Conservation (phyloP, 2,113 vertebrate genomes). For the Otocyon megalotis region DNA sequence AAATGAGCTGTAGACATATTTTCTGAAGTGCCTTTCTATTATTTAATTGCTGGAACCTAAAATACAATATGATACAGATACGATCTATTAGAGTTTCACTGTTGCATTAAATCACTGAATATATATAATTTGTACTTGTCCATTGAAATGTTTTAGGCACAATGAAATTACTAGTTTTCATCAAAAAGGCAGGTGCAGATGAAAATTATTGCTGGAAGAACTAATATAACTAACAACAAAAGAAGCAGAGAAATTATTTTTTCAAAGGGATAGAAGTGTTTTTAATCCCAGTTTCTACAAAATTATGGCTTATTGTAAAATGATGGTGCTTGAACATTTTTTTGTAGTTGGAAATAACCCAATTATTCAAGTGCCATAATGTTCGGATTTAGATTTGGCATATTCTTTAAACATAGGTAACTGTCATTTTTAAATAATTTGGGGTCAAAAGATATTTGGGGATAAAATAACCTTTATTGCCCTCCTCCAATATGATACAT, state of each 20-base stretch:
- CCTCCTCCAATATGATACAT: neutral
- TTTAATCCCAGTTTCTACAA: constrained; percentile 71
- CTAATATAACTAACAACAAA: constrained; percentile 80
- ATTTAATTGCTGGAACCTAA: constrained; percentile 94
- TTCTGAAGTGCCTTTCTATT: constrained; percentile 88
- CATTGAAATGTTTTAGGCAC: constrained; percentile 89
- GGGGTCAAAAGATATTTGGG: neutral
- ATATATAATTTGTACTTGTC: constrained; percentile 96
- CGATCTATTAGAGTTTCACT: constrained; percentile 93
- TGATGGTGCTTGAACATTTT: constrained; percentile 58
- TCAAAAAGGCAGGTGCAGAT: constrained; percentile 79
- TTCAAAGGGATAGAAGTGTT: constrained; percentile 74
- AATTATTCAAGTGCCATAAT: constrained; percentile 55
- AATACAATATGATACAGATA: constrained; percentile 94
- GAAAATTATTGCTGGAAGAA: constrained; percentile 85
- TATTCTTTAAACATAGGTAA: constrained; percentile 44
- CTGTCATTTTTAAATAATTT: neutral
- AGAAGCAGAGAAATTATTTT: constrained; percentile 66
- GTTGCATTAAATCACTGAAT: constrained; percentile 92
- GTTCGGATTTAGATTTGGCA: constrained; percentile 54
- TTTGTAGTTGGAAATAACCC: constrained; percentile 41
- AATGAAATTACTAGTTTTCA: constrained; percentile 90
- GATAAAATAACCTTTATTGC: neutral
- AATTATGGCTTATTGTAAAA: constrained; percentile 77
- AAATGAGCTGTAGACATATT: constrained; percentile 94